Base-by-base conservation (phyloP, 37 sponge, comb jelly and placozoan genomes). In the Geodia barretti region DNA sequence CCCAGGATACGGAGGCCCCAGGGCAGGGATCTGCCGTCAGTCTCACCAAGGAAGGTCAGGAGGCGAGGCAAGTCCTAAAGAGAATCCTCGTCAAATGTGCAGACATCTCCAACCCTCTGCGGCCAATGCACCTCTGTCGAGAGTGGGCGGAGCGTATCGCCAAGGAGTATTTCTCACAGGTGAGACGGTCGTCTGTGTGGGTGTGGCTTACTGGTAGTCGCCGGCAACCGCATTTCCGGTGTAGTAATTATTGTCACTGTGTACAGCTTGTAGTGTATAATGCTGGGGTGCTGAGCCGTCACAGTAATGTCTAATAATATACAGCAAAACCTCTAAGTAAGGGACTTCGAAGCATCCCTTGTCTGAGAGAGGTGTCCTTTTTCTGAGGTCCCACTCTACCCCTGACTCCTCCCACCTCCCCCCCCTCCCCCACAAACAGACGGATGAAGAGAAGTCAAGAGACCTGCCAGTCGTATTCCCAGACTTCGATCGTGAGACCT, bases 51-150 rank as follows among this genome's bases (percentile, higher is more conserved):
- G 87, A 79, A 62, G 77, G 62, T 30, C 79, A 58, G 4, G 87
- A 86, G 63, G 63, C 33, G 36, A 42, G 86, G 3, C 79, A 66
- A 65, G 47, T 83, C 36, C 81, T 88, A 47, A 87, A 90, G 67
- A 83, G 92, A 65, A 88, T 93, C 39, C 69, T 93, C 1, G 94
- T 96, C 38, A 96, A 96, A 72, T 84, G 89, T 64, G 97, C 97
- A 7, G 97, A 96, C 82, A 90, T 96, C 28, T 83, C 91, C 32
- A 96, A 96, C 54, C 88, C 93, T 28, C 76, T 82, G 19, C 76
- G 97, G n/a, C 88, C 86, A 2, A 47, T 64, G 58, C 37, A 64
- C 17, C 75, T 96, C 20, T 90, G 92, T 39, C 77, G 62, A 41
- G 83, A 67, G 14, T 96, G 97, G 97, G 89, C 97, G 9, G 64